These are phyloP conservation scores for Fistularia tabacaria DNA, from an alignment of 2,797 vertebrate genomes.

Conservation along the genomic window DNA sequence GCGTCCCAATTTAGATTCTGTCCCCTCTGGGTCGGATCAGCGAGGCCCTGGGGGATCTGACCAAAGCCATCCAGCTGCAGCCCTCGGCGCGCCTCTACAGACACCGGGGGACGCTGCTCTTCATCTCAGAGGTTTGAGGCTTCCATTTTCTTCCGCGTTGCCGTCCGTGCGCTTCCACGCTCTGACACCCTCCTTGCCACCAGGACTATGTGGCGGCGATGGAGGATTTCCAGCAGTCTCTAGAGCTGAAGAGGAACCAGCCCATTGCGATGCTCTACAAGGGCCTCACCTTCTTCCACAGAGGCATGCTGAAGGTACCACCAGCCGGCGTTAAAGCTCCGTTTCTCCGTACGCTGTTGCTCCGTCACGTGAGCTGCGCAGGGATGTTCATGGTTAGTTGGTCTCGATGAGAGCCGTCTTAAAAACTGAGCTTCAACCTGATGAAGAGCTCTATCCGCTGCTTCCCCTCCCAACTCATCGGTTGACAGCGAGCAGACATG, in stretches of 20 bases:
- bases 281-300: slow-evolving; percentile 96
- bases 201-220: slow-evolving; percentile 94
- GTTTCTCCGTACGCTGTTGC: too few relatives aligned
- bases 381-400: too few relatives aligned
- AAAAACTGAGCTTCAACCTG: too few relatives aligned
- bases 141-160: background rate
- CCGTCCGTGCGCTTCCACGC: rapidly evolving
- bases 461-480: too few relatives aligned
- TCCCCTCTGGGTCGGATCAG: slow-evolving; percentile 92
- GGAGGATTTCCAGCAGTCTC: slow-evolving; percentile 92
- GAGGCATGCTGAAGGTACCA: slow-evolving; percentile 91
- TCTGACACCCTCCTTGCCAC: slow-evolving; percentile 3
- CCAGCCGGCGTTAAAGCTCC: too few relatives aligned
- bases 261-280: slow-evolving; percentile 97
- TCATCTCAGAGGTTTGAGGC: slow-evolving; percentile 89
- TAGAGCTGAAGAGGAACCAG: slow-evolving; percentile 94
- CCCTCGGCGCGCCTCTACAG: slow-evolving; percentile 92
- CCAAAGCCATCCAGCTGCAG: slow-evolving; percentile 93
- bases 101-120: slow-evolving; percentile 91
- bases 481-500: too few relatives aligned
- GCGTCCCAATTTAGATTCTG: slow-evolving; percentile 79
- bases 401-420: too few relatives aligned
- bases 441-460: too few relatives aligned
- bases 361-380: too few relatives aligned
- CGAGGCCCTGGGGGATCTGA: slow-evolving; percentile 93